Evolutionary conservation across 2,888 invertebrate species (phyloP).

Genomic region (Drosophila birchii): DNA sequence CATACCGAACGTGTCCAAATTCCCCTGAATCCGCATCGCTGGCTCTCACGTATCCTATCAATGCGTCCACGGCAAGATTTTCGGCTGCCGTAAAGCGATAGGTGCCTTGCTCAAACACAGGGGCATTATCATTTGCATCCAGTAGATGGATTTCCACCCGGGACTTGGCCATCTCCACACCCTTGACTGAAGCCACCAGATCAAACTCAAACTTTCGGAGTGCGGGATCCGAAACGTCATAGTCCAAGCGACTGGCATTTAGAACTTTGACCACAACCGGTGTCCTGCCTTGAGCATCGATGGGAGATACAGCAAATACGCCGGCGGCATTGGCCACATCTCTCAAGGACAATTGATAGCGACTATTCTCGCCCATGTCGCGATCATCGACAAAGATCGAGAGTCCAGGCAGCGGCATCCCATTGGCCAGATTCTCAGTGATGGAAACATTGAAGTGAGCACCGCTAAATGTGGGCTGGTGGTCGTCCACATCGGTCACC

Average conservation of each 20-base stretch:
- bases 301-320: slow-evolving; percentile 88
- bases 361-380: slow-evolving; percentile 90
- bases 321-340: slow-evolving; percentile 87
- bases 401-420: slow-evolving; percentile 89
- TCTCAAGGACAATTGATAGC: slow-evolving; percentile 87
- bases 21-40: slow-evolving; percentile 90
- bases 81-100: slow-evolving; percentile 89
- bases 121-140: slow-evolving; percentile 93
- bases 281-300: slow-evolving; percentile 89
- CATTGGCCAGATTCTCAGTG: slow-evolving; percentile 90
- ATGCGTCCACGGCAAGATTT: slow-evolving; percentile 87
- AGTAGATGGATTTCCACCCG: slow-evolving; percentile 88
- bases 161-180: slow-evolving; percentile 86
- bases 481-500: slow-evolving; percentile 92
- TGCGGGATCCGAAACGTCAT: slow-evolving; percentile 88
- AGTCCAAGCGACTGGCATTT: slow-evolving; percentile 89
- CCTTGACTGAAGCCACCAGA: slow-evolving; percentile 87
- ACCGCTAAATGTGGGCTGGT: slow-evolving; percentile 89
- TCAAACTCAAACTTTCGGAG: slow-evolving; percentile 88
- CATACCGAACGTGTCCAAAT: slow-evolving; percentile 90
- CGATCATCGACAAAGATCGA: slow-evolving; percentile 90
- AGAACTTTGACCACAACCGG: slow-evolving; percentile 90
- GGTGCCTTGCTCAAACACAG: slow-evolving; percentile 87
- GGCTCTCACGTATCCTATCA: slow-evolving; percentile 89
- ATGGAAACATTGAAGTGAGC: slow-evolving; percentile 89